Base-by-base conservation (phyloP, 1,140 invertebrate species). In the Hylaeus anthracinus region DNA sequence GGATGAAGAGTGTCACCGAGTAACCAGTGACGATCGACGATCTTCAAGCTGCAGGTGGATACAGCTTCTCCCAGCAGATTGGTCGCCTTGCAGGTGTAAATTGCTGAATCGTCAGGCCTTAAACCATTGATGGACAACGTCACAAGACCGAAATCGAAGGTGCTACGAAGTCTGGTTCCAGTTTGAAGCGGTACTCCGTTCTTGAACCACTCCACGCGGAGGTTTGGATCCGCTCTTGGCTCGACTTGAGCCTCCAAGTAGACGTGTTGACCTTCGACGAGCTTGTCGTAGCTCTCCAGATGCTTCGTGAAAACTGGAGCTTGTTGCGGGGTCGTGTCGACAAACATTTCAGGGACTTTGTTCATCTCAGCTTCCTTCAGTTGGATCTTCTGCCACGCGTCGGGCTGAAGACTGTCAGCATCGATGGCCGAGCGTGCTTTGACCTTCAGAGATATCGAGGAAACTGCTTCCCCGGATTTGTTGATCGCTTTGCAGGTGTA, bases 401-500 rank as follows among this genome's bases (percentile, higher is more conserved):
- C 97, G 0, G 97, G 97, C 88, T 98, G 96, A 87, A 98, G 94
- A 5, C 97, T 95, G 84, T 98, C 97, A 37, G 96, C 96, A 67
- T 96, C 93, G 85, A 98, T 97, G 39, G 96, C 96, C 0, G 96
- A 96, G 82, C 96, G 96, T 12, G 96, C 96, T 94, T 97, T 97
- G 0, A 98, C 97, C 93, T 97, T 97, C 85, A 98, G 94, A 1
- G 97, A 95, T 64, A 97, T 98, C 3, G 97, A 98, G 5, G 97
- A 98, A 0, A 98, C 97, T 12, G 98, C 97, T 92, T 98, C 97
- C 39, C 98, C 98, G 61, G 97, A 95, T 86, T 95, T 96, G 90
- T 99, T 99, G 66, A 97, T 97, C 1, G 98, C 97, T 92, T 98
- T 98, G 89, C 98, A 98, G 94, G 97, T 98, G 91, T 99, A 99